These are phyloP conservation scores for Polyergus mexicanus DNA, from an alignment of 1,140 invertebrate species.

Conservation along the genomic window DNA sequence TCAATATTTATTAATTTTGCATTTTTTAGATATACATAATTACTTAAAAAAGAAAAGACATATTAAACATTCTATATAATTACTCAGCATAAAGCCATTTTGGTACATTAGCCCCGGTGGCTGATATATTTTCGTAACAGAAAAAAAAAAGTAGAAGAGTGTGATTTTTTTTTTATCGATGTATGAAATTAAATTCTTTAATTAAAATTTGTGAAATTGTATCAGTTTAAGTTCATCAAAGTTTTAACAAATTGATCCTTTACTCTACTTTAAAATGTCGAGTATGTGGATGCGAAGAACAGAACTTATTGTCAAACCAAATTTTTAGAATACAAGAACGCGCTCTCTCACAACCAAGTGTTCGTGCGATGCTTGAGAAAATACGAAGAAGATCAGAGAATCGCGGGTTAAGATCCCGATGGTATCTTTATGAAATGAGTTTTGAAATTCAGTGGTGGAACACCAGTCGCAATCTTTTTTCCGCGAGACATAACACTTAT, in stretches of 20 bases:
- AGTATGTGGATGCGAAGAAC: neutral
- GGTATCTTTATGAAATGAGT: constrained; percentile 48
- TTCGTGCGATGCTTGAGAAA: constrained; percentile 7
- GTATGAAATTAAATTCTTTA: neutral
- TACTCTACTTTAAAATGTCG: neutral
- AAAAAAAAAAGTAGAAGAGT: neutral
- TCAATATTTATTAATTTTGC: neutral
- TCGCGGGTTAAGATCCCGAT: constrained; percentile 48
- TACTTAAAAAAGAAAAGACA: neutral
- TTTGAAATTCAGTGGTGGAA: constrained; percentile 30
- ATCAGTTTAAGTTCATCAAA: neutral
- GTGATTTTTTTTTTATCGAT: neutral
- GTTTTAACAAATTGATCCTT: neutral
- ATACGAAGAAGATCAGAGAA: constrained; percentile 6
- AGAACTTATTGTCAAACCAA: neutral
- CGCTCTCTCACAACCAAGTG: neutral
- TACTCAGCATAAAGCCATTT: neutral
- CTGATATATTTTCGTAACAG: neutral
- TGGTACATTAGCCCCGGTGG: neutral
- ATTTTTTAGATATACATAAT: neutral
- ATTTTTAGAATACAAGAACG: constrained; percentile 6
- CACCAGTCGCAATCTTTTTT: constrained; percentile 25
- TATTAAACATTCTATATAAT: constrained; percentile 2
- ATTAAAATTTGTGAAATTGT: neutral
- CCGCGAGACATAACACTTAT: neutral